Evolutionary conservation across 2,113 vertebrate species (phyloP).

Genomic region (Platysteira castanea): DNA sequence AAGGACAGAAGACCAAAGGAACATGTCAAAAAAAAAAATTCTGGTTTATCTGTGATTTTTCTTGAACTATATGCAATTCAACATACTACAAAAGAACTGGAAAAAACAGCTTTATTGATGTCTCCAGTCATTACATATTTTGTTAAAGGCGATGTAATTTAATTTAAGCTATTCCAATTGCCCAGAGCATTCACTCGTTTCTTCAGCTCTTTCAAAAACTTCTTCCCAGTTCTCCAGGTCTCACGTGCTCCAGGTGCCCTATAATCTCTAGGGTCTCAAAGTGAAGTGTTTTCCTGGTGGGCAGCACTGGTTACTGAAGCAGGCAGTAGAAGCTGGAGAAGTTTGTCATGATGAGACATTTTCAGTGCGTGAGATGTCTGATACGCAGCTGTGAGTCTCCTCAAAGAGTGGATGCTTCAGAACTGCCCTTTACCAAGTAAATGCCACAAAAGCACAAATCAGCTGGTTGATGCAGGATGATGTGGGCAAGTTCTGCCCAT

Average conservation of each 20-base stretch:
- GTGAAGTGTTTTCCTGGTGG: neutral
- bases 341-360: neutral
- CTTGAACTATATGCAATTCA: neutral
- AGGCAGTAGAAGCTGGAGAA: conserved; percentile 8
- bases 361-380: neutral
- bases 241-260: neutral
- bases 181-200: neutral
- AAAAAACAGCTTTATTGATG: conserved; percentile 10
- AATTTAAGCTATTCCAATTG: neutral
- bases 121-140: conserved; percentile 13
- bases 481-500: neutral
- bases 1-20: neutral
- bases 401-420: conserved; percentile 5
- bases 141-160: neutral
- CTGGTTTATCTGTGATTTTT: neutral
- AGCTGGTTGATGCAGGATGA: neutral
- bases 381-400: neutral
- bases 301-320: neutral
- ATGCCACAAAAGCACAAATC: conserved; percentile 49
- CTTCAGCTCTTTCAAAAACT: neutral
- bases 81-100: neutral
- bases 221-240: neutral
- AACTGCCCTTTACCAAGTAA: conserved; percentile 45
- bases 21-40: neutral
- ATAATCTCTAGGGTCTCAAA: neutral